Conservation (phyloP, 2,797 vertebrate genomes). For the Botia kubotai region DNA sequence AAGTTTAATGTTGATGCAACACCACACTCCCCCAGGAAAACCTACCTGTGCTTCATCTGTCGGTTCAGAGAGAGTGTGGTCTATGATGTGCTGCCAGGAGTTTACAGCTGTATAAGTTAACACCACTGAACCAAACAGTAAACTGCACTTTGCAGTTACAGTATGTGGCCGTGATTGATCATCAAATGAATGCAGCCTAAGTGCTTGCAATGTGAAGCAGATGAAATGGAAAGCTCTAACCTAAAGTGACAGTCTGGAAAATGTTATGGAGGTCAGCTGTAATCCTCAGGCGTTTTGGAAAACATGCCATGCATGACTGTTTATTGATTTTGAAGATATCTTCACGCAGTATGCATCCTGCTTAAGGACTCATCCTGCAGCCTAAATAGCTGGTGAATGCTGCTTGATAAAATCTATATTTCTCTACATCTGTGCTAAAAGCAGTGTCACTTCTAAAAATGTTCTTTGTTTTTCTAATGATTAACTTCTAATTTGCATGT, state of each 20-base stretch:
- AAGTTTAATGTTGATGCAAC: too few species aligned
- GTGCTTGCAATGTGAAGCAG: constrained; percentile 34
- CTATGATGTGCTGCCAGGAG: not conserved
- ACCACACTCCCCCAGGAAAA: too few species aligned
- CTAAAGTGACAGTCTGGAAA: constrained; percentile 46
- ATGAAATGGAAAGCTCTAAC: constrained; percentile 49
- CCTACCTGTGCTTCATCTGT: too few species aligned
- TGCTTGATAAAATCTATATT: not conserved
- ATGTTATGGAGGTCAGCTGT: constrained; percentile 45
- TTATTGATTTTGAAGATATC: constrained; percentile 40
- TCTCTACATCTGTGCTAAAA: too few species aligned
- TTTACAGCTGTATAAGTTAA: constrained; percentile 17
- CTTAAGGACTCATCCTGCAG: not conserved
- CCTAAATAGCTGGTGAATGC: not conserved
- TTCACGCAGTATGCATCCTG: not conserved
- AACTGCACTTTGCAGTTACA: constrained; percentile 38
- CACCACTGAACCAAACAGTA: constrained; percentile 27
- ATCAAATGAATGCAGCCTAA: constrained; percentile 48
- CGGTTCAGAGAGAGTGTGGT: too few species aligned
- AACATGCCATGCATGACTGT: constrained; percentile 30
- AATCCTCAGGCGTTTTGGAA: constrained; percentile 29
- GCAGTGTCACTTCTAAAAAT: too few species aligned
- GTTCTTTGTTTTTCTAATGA: too few species aligned
- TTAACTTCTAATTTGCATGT: too few species aligned
- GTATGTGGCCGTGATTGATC: constrained; percentile 50